Conservation (phyloP, 2,113 vertebrate genomes). For the Zosterops pallidus region DNA sequence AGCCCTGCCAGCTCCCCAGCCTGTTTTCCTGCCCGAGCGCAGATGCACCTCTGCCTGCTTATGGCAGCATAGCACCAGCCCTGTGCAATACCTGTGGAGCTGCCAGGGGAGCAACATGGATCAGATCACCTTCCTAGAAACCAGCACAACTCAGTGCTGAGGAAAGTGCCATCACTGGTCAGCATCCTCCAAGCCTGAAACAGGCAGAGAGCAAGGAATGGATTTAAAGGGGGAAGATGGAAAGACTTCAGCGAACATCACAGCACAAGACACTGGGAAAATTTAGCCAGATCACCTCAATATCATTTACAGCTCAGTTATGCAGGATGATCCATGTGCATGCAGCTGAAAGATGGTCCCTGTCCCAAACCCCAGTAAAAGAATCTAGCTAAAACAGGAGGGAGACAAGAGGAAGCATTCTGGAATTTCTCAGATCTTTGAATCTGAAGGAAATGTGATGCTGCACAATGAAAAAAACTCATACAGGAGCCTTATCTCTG, state of each 20-base stretch:
- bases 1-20: not conserved
- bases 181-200: not conserved
- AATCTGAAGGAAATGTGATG: too few relatives aligned
- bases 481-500: too few relatives aligned
- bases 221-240: not conserved
- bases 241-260: not conserved
- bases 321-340: too few relatives aligned
- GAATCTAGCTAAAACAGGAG: not conserved
- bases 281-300: not conserved
- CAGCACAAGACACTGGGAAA: not conserved
- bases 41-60: not conserved
- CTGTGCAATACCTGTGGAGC: not conserved
- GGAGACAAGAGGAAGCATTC: not conserved
- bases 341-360: not conserved
- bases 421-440: not conserved
- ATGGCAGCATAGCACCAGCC: not conserved
- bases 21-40: accelerated
- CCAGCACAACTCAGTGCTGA: not conserved
- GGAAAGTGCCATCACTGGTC: accelerated
- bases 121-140: not conserved
- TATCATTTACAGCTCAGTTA: too few relatives aligned
- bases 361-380: not conserved
- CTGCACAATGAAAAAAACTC: too few relatives aligned
- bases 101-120: not conserved
- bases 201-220: not conserved